A percentile compares a stretch with the other conserved stretches of the same genome.
Conservation (phyloP, 2,113 vertebrate species). For the Murina feae region DNA sequence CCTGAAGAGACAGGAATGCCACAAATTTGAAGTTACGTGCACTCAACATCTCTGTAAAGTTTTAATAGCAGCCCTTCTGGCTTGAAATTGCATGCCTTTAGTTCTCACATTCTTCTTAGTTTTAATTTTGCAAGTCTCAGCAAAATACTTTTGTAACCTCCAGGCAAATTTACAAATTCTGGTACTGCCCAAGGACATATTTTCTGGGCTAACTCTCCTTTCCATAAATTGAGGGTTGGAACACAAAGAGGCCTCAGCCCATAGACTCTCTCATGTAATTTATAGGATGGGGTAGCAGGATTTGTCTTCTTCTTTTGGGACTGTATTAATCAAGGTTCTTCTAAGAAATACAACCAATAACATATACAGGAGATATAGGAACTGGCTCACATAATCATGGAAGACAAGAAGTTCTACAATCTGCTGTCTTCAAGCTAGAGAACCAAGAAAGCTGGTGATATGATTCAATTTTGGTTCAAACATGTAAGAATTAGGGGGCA, state of each 20-base stretch:
- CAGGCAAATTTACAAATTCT: neutral
- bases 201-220: neutral
- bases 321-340: neutral
- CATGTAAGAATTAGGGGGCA: neutral
- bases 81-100: slow-evolving; percentile 2
- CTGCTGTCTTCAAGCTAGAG: neutral
- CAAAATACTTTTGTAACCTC: slow-evolving; percentile 13
- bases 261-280: neutral
- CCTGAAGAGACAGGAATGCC: neutral
- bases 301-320: neutral
- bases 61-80: slow-evolving; percentile 43
- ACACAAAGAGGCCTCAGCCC: neutral
- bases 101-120: neutral
- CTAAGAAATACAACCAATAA: neutral
- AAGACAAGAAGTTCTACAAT: neutral
- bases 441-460: neutral
- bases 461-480: neutral
- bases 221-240: neutral
- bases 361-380: neutral
- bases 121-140: slow-evolving; percentile 47
- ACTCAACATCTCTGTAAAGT: neutral
- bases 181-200: neutral
- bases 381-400: neutral
- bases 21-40: neutral
- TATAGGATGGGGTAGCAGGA: neutral